phyloP scores from a whole-genome alignment of 2,113 vertebrate genomes.

The Xyrauchen texanus region DNA sequence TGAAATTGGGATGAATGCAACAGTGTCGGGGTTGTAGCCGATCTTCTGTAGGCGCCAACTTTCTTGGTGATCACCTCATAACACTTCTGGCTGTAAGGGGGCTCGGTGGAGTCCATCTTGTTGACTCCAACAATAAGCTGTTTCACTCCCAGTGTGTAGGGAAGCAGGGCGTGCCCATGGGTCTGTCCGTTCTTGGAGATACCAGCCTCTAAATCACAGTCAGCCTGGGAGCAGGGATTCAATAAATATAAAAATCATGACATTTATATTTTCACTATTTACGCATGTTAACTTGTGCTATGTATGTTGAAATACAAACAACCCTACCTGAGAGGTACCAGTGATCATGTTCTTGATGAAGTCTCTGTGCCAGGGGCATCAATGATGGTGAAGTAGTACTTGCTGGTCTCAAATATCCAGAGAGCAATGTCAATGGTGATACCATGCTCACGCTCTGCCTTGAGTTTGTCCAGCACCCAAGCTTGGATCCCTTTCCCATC shows the following conservation, averaged over 20 bases:
- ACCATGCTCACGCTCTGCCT: slow-evolving; percentile 79
- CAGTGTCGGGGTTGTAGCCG: slow-evolving; percentile 66
- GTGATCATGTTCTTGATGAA: slow-evolving; percentile 89
- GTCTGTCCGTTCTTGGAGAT: slow-evolving; percentile 84
- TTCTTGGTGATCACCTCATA: slow-evolving; percentile 70
- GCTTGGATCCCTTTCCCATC: slow-evolving; percentile 85
- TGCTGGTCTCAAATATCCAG: slow-evolving; percentile 82
- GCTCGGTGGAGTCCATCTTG: slow-evolving; percentile 71
- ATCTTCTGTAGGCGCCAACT: slow-evolving; percentile 71
- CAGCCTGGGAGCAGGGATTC: slow-evolving; percentile 64
- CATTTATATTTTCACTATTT: not conserved
- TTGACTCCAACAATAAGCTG: slow-evolving; percentile 70
- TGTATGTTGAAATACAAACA: not conserved
- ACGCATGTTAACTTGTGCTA: not conserved
- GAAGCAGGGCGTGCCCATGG: slow-evolving; percentile 79
- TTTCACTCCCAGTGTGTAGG: slow-evolving; percentile 79
- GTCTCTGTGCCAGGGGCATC: slow-evolving; percentile 79
- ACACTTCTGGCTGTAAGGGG: slow-evolving; percentile 66
- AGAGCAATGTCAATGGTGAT: slow-evolving; percentile 84
- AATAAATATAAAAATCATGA: not conserved
- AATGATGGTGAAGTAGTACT: slow-evolving; percentile 80
- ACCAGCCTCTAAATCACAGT: slow-evolving; percentile 82
- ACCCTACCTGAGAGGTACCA: slow-evolving; percentile 77
- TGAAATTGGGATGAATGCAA: slow-evolving; percentile 69
- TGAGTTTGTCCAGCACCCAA: slow-evolving; percentile 83